Base-by-base conservation (phyloP, 2,113 vertebrate species). In the Podilymbus podiceps region DNA sequence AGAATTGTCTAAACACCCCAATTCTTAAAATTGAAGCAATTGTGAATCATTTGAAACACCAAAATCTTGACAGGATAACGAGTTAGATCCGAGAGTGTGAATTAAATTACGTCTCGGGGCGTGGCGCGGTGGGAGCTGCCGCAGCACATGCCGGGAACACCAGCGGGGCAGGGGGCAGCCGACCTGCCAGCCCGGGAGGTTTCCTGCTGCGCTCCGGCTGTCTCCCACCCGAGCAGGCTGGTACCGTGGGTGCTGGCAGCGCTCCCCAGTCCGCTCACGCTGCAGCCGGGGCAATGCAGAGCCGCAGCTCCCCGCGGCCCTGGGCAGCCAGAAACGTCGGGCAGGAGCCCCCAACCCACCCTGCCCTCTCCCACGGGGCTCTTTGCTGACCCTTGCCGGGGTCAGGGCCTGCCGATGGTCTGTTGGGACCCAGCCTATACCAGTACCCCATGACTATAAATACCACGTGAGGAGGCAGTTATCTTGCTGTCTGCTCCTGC, bases 1-100 rank as follows among this genome's bases (percentile, higher is more conserved):
- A 93, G 93, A 95, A 97, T 86, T 96, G 93, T 94, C 97, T 97
- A 85, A 97, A 97, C 64, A 94, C 81, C 92, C 92, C 93, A 9
- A 68, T 96, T 97, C 62, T 75, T 91, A 30, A 77, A 97, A 97
- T 88, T 90, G 96, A 98, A 97, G 96, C 93, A 97, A 97, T 93
- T 89, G 93, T 58, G 89, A 85, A 72, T 97, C 88, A 85, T 97
- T 94, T 94, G 86, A 96, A 90, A 96, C 79, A 95, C 96, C 97
- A 96, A 88, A 93, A 82, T 63, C 77, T 88, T 95, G 97, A 97
- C 95, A 95, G 95, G 92, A 95, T 97, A 97, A 97, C 77, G 85
- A 97, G 94, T 93, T 88, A 80, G 91, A 97, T 76, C 66, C 21
- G 33, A 84, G 81, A 83, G 66, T 74, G 74, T 88, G 96, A 96